phyloP scores from a whole-genome alignment of 2,797 vertebrate species.

The Semotilus atromaculatus region DNA sequence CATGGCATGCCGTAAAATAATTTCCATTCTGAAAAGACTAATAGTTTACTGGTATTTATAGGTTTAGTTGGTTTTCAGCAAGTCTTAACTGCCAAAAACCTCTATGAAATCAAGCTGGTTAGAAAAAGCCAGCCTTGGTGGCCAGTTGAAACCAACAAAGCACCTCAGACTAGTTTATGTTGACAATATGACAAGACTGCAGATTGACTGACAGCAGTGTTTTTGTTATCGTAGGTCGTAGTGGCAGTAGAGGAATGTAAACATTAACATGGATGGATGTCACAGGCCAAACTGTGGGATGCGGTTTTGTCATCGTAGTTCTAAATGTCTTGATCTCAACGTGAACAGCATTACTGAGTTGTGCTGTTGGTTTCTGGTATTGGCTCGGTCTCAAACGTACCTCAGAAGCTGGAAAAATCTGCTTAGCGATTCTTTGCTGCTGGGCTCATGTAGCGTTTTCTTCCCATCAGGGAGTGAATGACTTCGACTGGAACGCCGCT shows the following conservation, averaged over 20 bases:
- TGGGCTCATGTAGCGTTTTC: conserved; percentile 23
- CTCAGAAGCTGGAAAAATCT: conserved; percentile 21
- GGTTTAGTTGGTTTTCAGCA: not conserved
- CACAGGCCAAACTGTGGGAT: conserved; percentile 45
- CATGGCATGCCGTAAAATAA: not conserved
- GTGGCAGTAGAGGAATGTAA: conserved; percentile 48
- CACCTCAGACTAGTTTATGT: not conserved
- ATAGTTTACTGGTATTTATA: not conserved
- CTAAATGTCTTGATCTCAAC: conserved; percentile 38
- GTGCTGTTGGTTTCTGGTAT: conserved; percentile 27
- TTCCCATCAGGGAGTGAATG: conserved; percentile 16
- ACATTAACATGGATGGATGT: conserved; percentile 46
- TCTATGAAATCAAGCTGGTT: not conserved
- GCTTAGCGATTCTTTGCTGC: not conserved
- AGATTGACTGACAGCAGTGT: not conserved
- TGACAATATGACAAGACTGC: not conserved
- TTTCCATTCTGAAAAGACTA: not conserved
- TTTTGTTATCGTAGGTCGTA: not conserved
- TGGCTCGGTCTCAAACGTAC: conserved; percentile 8
- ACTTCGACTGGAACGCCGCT: conserved; percentile 14
- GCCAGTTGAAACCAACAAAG: not conserved
- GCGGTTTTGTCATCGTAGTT: conserved; percentile 38
- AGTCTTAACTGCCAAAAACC: not conserved
- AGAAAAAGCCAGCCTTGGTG: not conserved
- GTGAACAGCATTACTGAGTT: conserved; percentile 26